Percentiles rank a stretch among this genome's conserved stretches.
phyloP scores from a whole-genome alignment of 2,113 vertebrate species.

The Condylura cristata region DNA sequence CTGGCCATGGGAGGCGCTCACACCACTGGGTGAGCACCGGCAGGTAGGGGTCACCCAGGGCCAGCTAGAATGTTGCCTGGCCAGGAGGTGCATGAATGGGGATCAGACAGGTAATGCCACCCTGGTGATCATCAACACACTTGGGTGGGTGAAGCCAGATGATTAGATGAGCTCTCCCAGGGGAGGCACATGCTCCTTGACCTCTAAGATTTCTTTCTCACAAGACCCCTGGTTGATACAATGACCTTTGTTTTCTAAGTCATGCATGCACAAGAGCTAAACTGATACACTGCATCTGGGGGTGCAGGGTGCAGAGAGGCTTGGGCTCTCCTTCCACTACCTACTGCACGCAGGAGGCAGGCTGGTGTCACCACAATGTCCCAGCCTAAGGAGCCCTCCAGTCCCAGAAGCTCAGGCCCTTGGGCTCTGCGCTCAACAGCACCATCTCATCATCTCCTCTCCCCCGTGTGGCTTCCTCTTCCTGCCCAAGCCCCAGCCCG shows the following conservation, averaged over 20 bases:
- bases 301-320: accelerated
- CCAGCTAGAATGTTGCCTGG: background rate
- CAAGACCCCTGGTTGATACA: background rate
- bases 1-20: no score
- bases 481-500: background rate
- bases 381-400: background rate
- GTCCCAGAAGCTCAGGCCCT: background rate
- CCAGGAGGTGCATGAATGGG: background rate
- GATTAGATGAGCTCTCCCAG: background rate
- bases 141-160: background rate
- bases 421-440: background rate
- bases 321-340: background rate
- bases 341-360: background rate
- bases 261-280: background rate
- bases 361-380: background rate
- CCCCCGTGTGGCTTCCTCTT: background rate
- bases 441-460: background rate
- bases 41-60: background rate
- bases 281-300: background rate
- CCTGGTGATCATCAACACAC: background rate
- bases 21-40: background rate
- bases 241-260: background rate
- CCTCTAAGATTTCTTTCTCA: background rate
- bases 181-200: background rate
- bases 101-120: background rate